These are phyloP conservation scores for Chrysochloris asiatica DNA, from an alignment of 2,113 vertebrate genomes.

Conservation along the genomic window DNA sequence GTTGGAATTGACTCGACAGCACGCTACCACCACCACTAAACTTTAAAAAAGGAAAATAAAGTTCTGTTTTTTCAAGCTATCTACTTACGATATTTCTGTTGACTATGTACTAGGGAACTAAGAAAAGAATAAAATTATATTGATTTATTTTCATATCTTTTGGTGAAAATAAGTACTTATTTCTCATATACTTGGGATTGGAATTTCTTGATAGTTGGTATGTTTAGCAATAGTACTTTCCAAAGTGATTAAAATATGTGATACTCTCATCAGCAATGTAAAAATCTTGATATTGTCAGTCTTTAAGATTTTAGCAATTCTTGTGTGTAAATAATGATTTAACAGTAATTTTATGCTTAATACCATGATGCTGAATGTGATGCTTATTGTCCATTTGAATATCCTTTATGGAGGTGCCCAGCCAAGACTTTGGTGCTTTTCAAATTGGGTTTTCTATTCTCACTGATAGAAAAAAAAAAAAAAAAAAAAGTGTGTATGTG, in stretches of 20 bases:
- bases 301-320: background rate
- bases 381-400: background rate
- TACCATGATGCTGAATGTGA: background rate
- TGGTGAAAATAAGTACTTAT: background rate
- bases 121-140: background rate
- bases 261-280: background rate
- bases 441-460: background rate
- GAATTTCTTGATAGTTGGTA: too few relatives aligned
- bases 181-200: background rate
- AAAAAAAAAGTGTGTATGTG: too few relatives aligned
- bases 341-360: background rate
- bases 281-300: background rate
- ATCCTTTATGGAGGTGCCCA: background rate
- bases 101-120: background rate
- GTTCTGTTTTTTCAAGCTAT: background rate
- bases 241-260: background rate
- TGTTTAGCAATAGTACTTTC: background rate
- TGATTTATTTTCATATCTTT: background rate
- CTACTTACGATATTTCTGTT: background rate
- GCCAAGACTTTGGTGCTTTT: background rate
- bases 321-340: background rate
- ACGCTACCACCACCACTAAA: too few relatives aligned
- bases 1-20: too few relatives aligned
- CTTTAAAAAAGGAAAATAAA: background rate
- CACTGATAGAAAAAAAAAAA: background rate